phyloP scores from a whole-genome alignment of 2,797 vertebrate genomes.

The Amphiprion clarkii region DNA sequence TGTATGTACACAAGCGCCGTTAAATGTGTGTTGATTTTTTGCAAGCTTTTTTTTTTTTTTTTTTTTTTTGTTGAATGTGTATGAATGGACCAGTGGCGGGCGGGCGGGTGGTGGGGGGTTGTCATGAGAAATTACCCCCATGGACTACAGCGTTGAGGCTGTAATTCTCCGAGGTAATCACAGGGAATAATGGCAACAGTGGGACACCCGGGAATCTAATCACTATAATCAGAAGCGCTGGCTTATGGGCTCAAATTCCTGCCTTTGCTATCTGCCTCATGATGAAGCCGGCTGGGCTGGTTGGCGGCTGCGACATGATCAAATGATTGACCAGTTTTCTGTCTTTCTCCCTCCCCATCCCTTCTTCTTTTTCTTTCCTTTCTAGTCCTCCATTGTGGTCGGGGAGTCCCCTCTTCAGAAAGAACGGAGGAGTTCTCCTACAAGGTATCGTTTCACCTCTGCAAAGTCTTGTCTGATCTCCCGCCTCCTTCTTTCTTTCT shows the following conservation, averaged over 20 bases:
- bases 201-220: constrained; percentile 86
- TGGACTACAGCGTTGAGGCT: constrained; percentile 77
- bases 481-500: constrained; percentile 27
- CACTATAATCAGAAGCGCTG: constrained; percentile 86
- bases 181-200: constrained; percentile 83
- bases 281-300: constrained; percentile 81
- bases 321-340: constrained; percentile 76
- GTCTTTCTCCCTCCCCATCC: constrained; percentile 24
- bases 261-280: constrained; percentile 68
- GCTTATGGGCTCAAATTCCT: constrained; percentile 84
- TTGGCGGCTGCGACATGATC: constrained; percentile 63
- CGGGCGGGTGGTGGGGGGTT: constrained; percentile 63
- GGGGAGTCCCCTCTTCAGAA: constrained; percentile 96
- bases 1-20: constrained; percentile 13
- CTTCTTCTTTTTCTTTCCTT: constrained; percentile 83
- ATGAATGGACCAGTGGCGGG: constrained; percentile 68
- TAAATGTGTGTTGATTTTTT: constrained; percentile 29
- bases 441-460: constrained; percentile 88
- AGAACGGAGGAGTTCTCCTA: constrained; percentile 93
- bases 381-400: constrained; percentile 95
- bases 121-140: constrained; percentile 82
- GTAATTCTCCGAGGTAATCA: constrained; percentile 86
- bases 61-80: constrained; percentile 43
- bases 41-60: not conserved
- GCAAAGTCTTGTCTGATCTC: constrained; percentile 44